These are phyloP conservation scores for Hermaeophaga mercurialis DNA, from an alignment of 2,888 invertebrate species.

Conservation along the genomic window DNA sequence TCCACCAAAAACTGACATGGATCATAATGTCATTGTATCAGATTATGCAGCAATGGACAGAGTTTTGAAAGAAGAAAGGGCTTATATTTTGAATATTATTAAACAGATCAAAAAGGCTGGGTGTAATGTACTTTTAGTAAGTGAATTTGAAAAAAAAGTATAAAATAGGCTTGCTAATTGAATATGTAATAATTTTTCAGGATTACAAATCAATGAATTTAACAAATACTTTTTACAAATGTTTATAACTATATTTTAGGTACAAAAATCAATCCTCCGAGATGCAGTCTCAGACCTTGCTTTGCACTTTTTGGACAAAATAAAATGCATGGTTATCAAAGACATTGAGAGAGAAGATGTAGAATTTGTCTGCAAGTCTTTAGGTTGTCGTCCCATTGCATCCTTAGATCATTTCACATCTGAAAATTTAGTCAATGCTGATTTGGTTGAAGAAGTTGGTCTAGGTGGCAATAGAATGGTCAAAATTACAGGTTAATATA, in stretches of 20 bases:
- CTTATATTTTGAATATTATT: slow-evolving; percentile 96
- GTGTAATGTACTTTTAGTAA: slow-evolving; percentile 94
- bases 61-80: slow-evolving; percentile 94
- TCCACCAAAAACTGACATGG: slow-evolving; percentile 99
- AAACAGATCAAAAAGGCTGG: slow-evolving; percentile 99
- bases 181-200: slow-evolving; percentile 11
- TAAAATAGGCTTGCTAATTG: too few relatives aligned
- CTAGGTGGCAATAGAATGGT: slow-evolving; percentile 90
- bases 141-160: slow-evolving; percentile 7
- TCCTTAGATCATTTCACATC: slow-evolving; percentile 97
- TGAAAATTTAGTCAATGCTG: slow-evolving; percentile 90
- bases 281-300: slow-evolving; percentile 98
- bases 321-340: slow-evolving; percentile 97
- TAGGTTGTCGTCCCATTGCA: slow-evolving; percentile 94
- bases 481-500: slow-evolving; percentile 61
- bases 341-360: slow-evolving; percentile 98
- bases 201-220: too few relatives aligned
- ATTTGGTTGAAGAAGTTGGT: slow-evolving; percentile 91
- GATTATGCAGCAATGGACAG: slow-evolving; percentile 99
- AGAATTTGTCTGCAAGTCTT: slow-evolving; percentile 94
- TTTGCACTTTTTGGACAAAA: slow-evolving; percentile 96
- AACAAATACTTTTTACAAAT: background rate
- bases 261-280: slow-evolving; percentile 76
- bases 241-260: slow-evolving; percentile 41
- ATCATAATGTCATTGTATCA: slow-evolving; percentile 92